A percentile compares a stretch with the other conserved stretches of the same genome.
Conservation (phyloP, 2,113 vertebrate genomes). For the Equus quagga region DNA sequence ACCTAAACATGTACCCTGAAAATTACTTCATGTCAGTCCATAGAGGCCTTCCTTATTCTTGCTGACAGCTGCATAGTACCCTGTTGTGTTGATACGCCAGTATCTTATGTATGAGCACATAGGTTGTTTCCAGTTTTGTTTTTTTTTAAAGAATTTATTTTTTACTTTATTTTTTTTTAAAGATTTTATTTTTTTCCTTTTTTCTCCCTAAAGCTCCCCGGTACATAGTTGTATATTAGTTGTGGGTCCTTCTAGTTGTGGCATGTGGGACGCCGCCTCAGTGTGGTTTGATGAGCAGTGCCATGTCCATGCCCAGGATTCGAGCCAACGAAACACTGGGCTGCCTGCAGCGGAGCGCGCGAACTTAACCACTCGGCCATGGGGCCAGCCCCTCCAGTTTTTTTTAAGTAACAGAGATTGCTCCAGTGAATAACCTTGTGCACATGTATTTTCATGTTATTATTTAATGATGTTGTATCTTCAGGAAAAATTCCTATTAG, state of each 20-base stretch:
- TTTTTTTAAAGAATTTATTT: too few species aligned
- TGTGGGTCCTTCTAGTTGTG: too few species aligned
- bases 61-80: background rate
- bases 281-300: too few species aligned
- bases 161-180: too few species aligned
- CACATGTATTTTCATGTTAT: background rate
- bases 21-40: fast-evolving
- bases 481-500: conserved; percentile 25
- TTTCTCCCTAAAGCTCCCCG: too few species aligned
- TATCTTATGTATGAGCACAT: background rate
- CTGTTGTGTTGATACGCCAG: background rate
- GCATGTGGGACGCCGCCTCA: too few species aligned
- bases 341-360: too few species aligned
- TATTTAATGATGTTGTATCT: conserved; percentile 18
- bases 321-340: too few species aligned
- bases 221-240: too few species aligned
- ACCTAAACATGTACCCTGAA: background rate
- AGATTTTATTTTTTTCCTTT: too few species aligned
- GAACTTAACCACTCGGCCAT: too few species aligned
- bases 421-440: background rate
- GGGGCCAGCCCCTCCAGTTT: background rate
- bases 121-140: background rate
- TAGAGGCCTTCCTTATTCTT: background rate
- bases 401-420: background rate
- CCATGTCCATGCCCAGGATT: too few species aligned